Conservation (phyloP, 2,113 vertebrate genomes). For the Eurystomus gularis region DNA sequence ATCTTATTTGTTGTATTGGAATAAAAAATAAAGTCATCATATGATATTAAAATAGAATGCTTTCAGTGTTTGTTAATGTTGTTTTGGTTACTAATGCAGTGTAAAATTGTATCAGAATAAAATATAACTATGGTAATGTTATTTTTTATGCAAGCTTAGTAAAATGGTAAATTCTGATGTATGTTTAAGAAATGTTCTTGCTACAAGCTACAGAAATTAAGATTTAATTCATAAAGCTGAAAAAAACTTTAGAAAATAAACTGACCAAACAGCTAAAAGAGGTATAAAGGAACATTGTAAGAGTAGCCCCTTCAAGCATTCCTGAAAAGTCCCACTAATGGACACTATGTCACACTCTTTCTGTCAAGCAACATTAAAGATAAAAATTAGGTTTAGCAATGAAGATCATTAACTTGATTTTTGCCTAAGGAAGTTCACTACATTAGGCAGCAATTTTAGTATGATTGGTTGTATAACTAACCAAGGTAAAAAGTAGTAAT, state of each 20-base stretch:
- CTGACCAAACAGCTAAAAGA: background rate
- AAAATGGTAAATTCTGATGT: background rate
- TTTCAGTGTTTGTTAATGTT: background rate
- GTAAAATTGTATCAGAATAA: background rate
- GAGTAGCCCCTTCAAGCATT: background rate
- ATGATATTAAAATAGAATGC: background rate
- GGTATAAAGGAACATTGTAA: background rate
- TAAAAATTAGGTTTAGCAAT: background rate
- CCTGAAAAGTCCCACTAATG: background rate
- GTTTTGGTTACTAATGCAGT: background rate
- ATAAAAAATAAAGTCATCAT: background rate
- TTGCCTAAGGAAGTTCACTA: background rate
- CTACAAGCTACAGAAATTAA: background rate
- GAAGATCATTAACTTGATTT: background rate
- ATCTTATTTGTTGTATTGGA: background rate
- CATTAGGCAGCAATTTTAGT: background rate
- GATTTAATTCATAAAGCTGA: background rate
- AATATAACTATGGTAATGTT: background rate
- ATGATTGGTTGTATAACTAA: background rate
- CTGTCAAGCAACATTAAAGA: background rate
- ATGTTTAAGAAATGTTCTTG: background rate
- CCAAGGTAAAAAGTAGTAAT: background rate
- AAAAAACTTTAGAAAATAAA: background rate
- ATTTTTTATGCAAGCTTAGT: background rate
- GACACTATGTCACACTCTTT: background rate